A percentile compares a stretch with the other conserved stretches of the same genome.
Conservation (phyloP, 2,888 invertebrate species). For the Eucriotettix oculatus region DNA sequence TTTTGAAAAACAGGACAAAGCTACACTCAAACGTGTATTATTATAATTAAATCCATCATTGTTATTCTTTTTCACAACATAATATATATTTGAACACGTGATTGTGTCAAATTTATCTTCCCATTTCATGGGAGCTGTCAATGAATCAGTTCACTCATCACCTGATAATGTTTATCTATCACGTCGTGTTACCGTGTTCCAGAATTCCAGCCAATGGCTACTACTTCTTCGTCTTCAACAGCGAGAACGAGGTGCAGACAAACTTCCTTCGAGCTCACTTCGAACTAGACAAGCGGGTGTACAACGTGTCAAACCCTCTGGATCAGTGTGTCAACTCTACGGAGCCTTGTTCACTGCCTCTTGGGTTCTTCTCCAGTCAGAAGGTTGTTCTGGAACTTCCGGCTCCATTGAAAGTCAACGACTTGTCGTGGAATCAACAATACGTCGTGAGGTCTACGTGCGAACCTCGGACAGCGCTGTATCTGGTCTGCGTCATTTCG, state of each 20-base stretch:
- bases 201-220: slow-evolving; percentile 60
- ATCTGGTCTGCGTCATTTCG: slow-evolving; percentile 46
- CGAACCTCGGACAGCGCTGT: slow-evolving; percentile 53
- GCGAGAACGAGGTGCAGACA: slow-evolving; percentile 57
- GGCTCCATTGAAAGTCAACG: slow-evolving; percentile 42
- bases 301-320: slow-evolving; percentile 44
- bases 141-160: too few relatives aligned
- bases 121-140: too few relatives aligned
- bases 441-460: slow-evolving; percentile 57
- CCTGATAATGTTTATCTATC: too few relatives aligned
- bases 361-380: slow-evolving; percentile 51
- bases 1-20: too few relatives aligned
- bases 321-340: slow-evolving; percentile 46
- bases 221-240: slow-evolving; percentile 70
- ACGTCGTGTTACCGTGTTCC: slow-evolving; percentile 15
- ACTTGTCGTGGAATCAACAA: slow-evolving; percentile 54
- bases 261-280: slow-evolving; percentile 54
- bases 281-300: slow-evolving; percentile 50
- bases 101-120: too few relatives aligned
- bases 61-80: too few relatives aligned
- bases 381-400: slow-evolving; percentile 54
- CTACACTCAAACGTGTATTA: too few relatives aligned
- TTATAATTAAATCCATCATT: not conserved
- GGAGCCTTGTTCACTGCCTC: slow-evolving; percentile 40
- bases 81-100: too few relatives aligned